These are phyloP conservation scores for Cryptoleucopteryx plumbea DNA, from an alignment of 2,113 vertebrate genomes.

Conservation along the genomic window DNA sequence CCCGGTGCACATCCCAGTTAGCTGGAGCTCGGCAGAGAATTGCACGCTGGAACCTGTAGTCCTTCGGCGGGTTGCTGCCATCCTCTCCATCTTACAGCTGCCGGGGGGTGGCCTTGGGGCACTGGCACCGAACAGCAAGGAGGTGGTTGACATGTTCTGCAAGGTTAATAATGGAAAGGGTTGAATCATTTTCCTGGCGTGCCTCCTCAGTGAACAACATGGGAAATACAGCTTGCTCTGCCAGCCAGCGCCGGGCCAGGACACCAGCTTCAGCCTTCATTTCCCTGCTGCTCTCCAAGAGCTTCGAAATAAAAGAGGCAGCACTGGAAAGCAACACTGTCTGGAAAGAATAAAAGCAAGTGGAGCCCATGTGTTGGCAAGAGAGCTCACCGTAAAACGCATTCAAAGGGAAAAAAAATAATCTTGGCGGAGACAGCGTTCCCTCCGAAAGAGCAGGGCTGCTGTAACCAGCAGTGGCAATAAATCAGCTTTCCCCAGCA, in stretches of 20 bases:
- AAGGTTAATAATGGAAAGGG: slow-evolving; percentile 1
- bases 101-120: background rate
- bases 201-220: background rate
- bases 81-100: background rate
- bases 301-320: slow-evolving; percentile 41
- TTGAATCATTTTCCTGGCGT: slow-evolving; percentile 7
- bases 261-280: slow-evolving; percentile 1
- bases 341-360: slow-evolving; percentile 57
- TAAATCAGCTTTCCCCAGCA: background rate
- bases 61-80: background rate
- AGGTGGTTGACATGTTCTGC: background rate
- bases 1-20: fast-evolving
- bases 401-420: slow-evolving; percentile 23
- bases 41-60: slow-evolving; percentile 37
- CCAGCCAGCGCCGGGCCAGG: background rate
- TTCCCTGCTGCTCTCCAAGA: slow-evolving; percentile 3
- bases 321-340: background rate
- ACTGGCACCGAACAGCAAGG: background rate
- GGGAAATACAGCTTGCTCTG: background rate
- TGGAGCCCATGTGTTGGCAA: slow-evolving; percentile 26
- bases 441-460: background rate
- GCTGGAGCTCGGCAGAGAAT: fast-evolving
- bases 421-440: background rate
- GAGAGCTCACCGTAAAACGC: slow-evolving; percentile 16
- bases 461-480: background rate